phyloP scores from a whole-genome alignment of 2,888 invertebrate genomes.

The Oxyscelio sp. region DNA sequence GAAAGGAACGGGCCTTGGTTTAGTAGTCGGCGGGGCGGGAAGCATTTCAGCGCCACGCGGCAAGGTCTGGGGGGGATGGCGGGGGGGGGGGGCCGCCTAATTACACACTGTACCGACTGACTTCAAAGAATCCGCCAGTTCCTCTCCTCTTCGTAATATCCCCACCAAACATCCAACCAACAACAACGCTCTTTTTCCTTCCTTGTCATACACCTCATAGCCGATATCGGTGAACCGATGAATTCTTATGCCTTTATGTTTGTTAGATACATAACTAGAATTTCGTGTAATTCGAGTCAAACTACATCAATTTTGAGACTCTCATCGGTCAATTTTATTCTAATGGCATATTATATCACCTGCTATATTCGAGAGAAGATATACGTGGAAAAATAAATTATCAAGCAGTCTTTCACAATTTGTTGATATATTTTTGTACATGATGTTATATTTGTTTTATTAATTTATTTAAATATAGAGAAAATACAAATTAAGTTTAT shows the following conservation, averaged over 20 bases:
- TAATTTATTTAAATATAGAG: no score
- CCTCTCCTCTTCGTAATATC: slow-evolving; percentile 84
- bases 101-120: slow-evolving; percentile 87
- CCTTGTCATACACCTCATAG: slow-evolving; percentile 71
- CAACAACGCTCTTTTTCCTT: slow-evolving; percentile 84
- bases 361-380: not conserved
- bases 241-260: slow-evolving; percentile 59
- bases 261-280: slow-evolving; percentile 50
- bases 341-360: not conserved
- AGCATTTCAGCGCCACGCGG: no score
- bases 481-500: no score
- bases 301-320: slow-evolving; percentile 24
- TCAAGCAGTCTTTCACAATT: no score
- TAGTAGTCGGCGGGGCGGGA: no score
- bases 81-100: slow-evolving; percentile 87
- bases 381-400: slow-evolving; percentile 1
- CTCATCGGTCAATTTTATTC: slow-evolving; percentile 1
- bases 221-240: slow-evolving; percentile 66
- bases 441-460: no score
- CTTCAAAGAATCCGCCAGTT: slow-evolving; percentile 87
- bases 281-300: slow-evolving; percentile 36
- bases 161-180: slow-evolving; percentile 82
- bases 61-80: no score
- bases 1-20: no score
- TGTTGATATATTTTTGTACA: no score